Evolutionary conservation across 1,140 invertebrate species (phyloP).

Genomic region (Acyrthosiphon pisum): DNA sequence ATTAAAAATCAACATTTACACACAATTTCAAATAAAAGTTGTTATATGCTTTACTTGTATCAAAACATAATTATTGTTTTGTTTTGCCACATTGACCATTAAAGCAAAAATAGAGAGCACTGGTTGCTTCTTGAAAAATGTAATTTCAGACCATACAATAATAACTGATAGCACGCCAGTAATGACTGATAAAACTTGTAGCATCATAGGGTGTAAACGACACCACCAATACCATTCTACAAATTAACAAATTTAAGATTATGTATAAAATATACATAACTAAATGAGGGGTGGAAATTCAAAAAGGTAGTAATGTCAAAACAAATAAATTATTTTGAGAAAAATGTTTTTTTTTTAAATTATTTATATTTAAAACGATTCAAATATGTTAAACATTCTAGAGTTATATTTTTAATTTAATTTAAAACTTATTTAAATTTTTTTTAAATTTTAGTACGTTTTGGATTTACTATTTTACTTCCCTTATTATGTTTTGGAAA

Average conservation of each 20-base stretch:
- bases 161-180: slow-evolving; percentile 82
- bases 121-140: slow-evolving; percentile 92
- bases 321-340: no score
- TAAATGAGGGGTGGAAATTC: no score
- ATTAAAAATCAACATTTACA: not conserved
- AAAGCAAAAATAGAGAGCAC: slow-evolving; percentile 95
- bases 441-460: no score
- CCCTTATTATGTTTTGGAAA: no score
- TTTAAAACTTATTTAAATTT: no score
- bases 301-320: no score
- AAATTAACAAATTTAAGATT: slow-evolving; percentile 60
- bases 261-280: not conserved
- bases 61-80: slow-evolving; percentile 89
- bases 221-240: slow-evolving; percentile 97
- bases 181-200: slow-evolving; percentile 76
- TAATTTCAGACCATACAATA: slow-evolving; percentile 98
- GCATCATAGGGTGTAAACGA: slow-evolving; percentile 76
- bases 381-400: no score
- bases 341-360: no score
- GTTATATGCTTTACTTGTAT: slow-evolving; percentile 79
- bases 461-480: no score
- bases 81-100: slow-evolving; percentile 82
- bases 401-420: no score
- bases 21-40: not conserved
- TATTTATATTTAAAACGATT: no score